phyloP scores from a whole-genome alignment of 2,888 invertebrate species.

The Empis livida region DNA sequence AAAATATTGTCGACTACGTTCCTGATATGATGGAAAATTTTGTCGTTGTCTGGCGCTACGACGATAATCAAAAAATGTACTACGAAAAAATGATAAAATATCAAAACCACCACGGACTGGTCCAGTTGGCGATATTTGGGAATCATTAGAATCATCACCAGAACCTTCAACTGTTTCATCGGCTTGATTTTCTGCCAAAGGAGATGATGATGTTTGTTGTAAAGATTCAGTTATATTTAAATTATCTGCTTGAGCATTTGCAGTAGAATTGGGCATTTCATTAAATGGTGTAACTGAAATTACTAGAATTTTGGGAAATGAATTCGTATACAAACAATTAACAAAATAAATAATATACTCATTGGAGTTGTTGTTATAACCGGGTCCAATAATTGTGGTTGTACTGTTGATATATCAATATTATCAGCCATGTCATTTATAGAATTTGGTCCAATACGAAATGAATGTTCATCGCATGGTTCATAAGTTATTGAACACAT shows the following conservation, averaged over 20 bases:
- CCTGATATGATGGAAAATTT: constrained; percentile 1
- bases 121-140: constrained; percentile 9
- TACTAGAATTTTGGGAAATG: background rate
- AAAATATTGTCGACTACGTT: constrained; percentile 21
- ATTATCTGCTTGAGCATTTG: constrained; percentile 1
- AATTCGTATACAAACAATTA: background rate
- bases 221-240: no score
- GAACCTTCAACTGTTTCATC: constrained; percentile 43
- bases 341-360: no score
- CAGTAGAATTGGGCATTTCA: background rate
- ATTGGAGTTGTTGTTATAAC: background rate
- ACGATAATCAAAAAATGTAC: constrained; percentile 18
- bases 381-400: background rate
- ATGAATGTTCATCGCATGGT: constrained; percentile 63
- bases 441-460: constrained; percentile 48
- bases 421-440: background rate
- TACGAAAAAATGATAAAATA: constrained; percentile 28
- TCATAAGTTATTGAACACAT: constrained; percentile 65
- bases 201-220: background rate
- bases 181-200: constrained; percentile 9
- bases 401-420: background rate
- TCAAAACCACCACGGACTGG: constrained; percentile 29
- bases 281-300: background rate
- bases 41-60: constrained; percentile 11
- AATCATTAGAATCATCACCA: constrained; percentile 36